phyloP scores from a whole-genome alignment of 2,888 invertebrate genomes.

The Belgica antarctica region DNA sequence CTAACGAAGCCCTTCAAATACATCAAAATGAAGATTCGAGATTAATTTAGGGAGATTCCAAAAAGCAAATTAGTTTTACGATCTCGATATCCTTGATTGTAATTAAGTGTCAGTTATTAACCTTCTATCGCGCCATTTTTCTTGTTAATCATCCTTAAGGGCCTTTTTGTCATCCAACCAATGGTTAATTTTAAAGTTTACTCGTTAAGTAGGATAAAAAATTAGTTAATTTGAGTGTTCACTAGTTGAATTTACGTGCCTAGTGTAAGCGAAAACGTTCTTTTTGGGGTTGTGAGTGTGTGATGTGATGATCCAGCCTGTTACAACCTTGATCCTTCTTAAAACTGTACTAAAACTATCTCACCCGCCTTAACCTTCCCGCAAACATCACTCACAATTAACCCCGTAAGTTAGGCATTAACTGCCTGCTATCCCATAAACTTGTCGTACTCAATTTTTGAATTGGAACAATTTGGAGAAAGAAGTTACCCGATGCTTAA shows the following conservation, averaged over 20 bases:
- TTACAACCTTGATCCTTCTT: too few species aligned
- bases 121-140: conserved; percentile 13
- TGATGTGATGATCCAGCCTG: too few species aligned
- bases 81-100: conserved; percentile 13
- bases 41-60: conserved; percentile 18
- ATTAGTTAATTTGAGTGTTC: conserved; percentile 10
- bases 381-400: too few species aligned
- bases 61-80: neutral
- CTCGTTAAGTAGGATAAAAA: conserved; percentile 17
- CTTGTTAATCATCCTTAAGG: neutral
- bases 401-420: neutral
- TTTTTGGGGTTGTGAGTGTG: too few species aligned
- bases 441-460: conserved; percentile 16
- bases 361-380: too few species aligned
- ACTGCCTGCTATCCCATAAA: neutral
- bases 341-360: too few species aligned
- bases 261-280: neutral
- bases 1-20: conserved; percentile 37
- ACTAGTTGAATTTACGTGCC: neutral
- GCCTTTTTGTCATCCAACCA: neutral
- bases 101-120: conserved; percentile 23
- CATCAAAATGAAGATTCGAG: conserved; percentile 43
- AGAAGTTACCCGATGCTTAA: neutral
- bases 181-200: neutral
- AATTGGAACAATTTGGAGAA: conserved; percentile 12